These are phyloP conservation scores for Channa maculata DNA, from an alignment of 2,113 vertebrate genomes.

Conservation along the genomic window DNA sequence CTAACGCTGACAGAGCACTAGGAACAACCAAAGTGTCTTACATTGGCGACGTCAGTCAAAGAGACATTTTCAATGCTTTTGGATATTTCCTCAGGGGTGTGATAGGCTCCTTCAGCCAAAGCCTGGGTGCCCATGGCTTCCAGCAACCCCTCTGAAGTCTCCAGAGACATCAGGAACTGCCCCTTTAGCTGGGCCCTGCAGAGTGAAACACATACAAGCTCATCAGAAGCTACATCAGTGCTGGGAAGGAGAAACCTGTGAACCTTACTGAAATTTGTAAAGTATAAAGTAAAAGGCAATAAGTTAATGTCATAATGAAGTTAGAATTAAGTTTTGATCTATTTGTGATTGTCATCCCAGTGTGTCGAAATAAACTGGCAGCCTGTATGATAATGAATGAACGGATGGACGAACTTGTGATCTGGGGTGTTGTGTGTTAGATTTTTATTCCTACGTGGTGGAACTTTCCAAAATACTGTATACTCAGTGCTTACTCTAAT, in stretches of 20 bases:
- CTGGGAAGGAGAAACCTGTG: neutral
- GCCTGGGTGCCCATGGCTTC: constrained; percentile 90
- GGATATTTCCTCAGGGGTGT: constrained; percentile 80
- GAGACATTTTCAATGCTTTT: constrained; percentile 90
- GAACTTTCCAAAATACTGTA: too few relatives aligned
- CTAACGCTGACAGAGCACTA: neutral
- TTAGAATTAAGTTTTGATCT: too few relatives aligned
- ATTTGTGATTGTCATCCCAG: too few relatives aligned
- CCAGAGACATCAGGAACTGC: constrained; percentile 90
- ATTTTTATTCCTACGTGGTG: too few relatives aligned
- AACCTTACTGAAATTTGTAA: too few relatives aligned
- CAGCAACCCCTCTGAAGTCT: constrained; percentile 88
- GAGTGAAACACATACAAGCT: neutral
- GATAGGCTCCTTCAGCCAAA: constrained; percentile 84
- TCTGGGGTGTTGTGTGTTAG: too few relatives aligned
- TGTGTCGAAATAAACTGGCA: too few relatives aligned
- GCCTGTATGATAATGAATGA: too few relatives aligned
- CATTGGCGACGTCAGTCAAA: constrained; percentile 88
- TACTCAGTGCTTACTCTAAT: neutral
- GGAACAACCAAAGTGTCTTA: constrained; percentile 77
- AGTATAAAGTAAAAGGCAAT: too few relatives aligned
- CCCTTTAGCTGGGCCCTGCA: constrained; percentile 90
- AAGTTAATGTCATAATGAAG: too few relatives aligned
- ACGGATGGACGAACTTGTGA: too few relatives aligned
- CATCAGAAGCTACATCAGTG: neutral